These are phyloP conservation scores for Scomber scombrus DNA, from an alignment of 2,113 vertebrate species.

Conservation along the genomic window DNA sequence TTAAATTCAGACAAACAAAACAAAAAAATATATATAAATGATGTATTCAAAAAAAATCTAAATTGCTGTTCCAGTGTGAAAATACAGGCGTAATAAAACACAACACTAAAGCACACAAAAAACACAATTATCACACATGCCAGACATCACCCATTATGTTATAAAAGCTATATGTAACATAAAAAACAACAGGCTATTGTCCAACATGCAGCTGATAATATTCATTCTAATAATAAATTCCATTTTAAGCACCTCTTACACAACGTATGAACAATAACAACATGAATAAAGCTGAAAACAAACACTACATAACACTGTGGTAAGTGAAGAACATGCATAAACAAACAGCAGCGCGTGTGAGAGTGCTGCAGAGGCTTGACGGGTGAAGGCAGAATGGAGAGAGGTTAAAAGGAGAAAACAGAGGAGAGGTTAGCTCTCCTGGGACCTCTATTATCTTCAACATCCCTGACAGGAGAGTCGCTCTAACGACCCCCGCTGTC, in stretches of 20 bases:
- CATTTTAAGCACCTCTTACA: too few relatives aligned
- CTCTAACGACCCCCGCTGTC: slow-evolving; percentile 35
- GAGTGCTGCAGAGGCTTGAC: slow-evolving; percentile 10
- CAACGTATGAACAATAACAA: too few relatives aligned
- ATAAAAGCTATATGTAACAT: too few relatives aligned
- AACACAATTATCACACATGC: too few relatives aligned
- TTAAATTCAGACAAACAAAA: background rate
- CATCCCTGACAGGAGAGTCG: slow-evolving; percentile 56
- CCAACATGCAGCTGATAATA: too few relatives aligned
- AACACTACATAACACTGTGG: background rate
- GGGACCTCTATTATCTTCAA: slow-evolving; percentile 48
- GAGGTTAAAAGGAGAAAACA: slow-evolving; percentile 30
- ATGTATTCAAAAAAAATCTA: background rate
- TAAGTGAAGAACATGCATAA: background rate
- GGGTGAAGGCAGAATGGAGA: background rate
- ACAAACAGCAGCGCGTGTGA: background rate
- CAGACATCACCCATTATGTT: too few relatives aligned
- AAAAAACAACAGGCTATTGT: too few relatives aligned
- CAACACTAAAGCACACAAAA: too few relatives aligned
- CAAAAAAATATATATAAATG: background rate
- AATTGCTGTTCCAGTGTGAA: background rate
- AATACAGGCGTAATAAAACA: too few relatives aligned
- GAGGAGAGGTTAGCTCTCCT: slow-evolving; percentile 31
- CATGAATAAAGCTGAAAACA: background rate
- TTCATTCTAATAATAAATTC: too few relatives aligned